Percentiles rank a stretch among this genome's conserved stretches.
These are phyloP conservation scores for Platygyra sinensis DNA, from an alignment of 64 coral and sea anemone species.

Conservation along the genomic window DNA sequence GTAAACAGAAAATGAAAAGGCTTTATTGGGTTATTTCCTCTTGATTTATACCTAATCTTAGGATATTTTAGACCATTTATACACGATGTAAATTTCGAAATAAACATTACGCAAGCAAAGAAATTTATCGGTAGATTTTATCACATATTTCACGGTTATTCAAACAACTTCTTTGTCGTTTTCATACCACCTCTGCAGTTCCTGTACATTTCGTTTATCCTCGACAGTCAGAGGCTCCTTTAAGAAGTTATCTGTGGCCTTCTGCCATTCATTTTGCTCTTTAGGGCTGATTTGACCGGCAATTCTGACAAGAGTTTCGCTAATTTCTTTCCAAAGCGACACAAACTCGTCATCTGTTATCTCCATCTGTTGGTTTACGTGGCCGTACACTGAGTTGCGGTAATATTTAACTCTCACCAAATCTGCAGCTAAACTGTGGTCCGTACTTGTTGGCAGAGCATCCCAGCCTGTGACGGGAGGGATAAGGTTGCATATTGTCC, in stretches of 20 bases:
- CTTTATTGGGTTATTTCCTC: no score
- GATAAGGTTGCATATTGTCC: constrained; percentile 21
- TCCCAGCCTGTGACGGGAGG: no score
- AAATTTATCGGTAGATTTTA: no score
- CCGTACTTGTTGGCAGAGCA: no score
- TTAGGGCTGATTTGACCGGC: not conserved
- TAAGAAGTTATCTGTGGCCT: not conserved
- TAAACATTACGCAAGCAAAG: no score
- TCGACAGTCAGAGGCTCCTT: not conserved
- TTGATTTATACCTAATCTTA: no score
- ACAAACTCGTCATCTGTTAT: constrained; percentile 5
- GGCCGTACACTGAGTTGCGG: constrained; percentile 30
- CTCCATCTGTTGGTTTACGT: constrained; percentile 9
- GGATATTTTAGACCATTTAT: no score
- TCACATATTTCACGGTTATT: no score
- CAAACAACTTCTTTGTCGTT: not conserved
- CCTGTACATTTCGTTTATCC: not conserved
- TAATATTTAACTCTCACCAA: constrained; percentile 27
- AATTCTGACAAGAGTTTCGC: not conserved
- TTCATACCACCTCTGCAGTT: not conserved
- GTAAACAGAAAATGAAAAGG: no score
- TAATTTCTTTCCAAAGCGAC: constrained; percentile 28
- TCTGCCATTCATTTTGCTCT: not conserved
- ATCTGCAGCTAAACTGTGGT: no score
- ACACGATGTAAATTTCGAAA: no score